These are phyloP conservation scores for Serilophus lunatus DNA, from an alignment of 2,113 vertebrate genomes.

Conservation along the genomic window DNA sequence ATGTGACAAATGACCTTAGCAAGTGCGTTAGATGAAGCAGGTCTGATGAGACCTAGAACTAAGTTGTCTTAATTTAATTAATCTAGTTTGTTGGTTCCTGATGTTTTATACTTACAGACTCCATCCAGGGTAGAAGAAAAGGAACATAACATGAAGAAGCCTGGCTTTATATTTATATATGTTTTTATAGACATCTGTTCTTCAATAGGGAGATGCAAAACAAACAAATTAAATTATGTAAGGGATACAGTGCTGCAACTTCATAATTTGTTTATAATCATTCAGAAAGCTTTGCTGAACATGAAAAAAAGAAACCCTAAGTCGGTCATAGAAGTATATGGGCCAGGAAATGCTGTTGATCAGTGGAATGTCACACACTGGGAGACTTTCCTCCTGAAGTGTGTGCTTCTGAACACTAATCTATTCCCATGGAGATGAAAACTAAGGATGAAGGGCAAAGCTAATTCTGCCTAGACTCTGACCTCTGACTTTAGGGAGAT, in stretches of 20 bases:
- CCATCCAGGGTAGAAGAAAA: not conserved
- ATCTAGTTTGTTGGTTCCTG: not conserved
- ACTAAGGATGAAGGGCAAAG: not conserved
- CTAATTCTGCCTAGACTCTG: constrained; percentile 9
- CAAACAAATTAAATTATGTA: not conserved
- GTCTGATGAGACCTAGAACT: not conserved
- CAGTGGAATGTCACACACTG: not conserved
- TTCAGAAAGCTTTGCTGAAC: not conserved
- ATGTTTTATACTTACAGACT: not conserved
- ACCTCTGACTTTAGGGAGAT: not conserved
- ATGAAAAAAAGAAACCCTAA: not conserved
- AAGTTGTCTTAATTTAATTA: constrained; percentile 1
- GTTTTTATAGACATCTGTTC: not conserved
- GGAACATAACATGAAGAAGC: not conserved
- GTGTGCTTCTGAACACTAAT: not conserved
- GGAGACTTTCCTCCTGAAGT: not conserved
- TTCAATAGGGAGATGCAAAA: not conserved
- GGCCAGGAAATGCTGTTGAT: not conserved
- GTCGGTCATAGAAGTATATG: not conserved
- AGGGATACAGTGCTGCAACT: not conserved
- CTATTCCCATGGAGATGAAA: constrained; percentile 4
- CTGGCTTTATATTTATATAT: not conserved
- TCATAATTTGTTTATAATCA: not conserved
- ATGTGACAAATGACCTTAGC: constrained; percentile 33
- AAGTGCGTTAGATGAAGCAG: not conserved